These are phyloP conservation scores for Diorhabda carinulata DNA, from an alignment of 1,140 invertebrate species.

Conservation along the genomic window DNA sequence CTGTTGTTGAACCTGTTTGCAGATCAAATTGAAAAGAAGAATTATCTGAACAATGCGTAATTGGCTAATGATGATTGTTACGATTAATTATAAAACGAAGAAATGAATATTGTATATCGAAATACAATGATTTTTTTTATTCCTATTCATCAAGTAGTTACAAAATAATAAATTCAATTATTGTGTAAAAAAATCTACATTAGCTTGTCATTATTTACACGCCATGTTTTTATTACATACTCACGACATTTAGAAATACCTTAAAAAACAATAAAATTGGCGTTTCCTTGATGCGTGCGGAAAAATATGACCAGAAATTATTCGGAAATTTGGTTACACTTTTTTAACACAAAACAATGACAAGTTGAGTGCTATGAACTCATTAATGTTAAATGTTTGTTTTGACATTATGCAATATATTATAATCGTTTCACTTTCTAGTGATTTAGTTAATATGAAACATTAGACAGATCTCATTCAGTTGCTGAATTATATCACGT, in stretches of 20 bases:
- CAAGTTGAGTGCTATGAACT: neutral
- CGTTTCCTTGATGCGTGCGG: neutral
- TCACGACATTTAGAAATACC: neutral
- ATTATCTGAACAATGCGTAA: no score
- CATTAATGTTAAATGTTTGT: neutral
- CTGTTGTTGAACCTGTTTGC: no score
- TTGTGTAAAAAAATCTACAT: neutral
- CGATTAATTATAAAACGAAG: no score
- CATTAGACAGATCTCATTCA: no score
- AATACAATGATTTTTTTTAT: neutral
- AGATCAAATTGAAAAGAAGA: no score
- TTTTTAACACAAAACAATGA: neutral
- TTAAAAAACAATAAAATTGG: neutral
- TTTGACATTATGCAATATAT: neutral
- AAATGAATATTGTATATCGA: no score
- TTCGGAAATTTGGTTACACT: neutral
- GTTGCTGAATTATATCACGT: no score
- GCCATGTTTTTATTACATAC: neutral
- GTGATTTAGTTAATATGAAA: no score
- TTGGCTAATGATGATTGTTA: no score
- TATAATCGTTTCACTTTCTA: neutral
- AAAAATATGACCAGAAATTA: neutral
- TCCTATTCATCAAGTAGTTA: neutral
- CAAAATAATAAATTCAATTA: neutral
- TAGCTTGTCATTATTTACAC: neutral